Evolutionary conservation across 2,797 vertebrate species (phyloP).

Genomic region (Sphaeramia orbicularis): DNA sequence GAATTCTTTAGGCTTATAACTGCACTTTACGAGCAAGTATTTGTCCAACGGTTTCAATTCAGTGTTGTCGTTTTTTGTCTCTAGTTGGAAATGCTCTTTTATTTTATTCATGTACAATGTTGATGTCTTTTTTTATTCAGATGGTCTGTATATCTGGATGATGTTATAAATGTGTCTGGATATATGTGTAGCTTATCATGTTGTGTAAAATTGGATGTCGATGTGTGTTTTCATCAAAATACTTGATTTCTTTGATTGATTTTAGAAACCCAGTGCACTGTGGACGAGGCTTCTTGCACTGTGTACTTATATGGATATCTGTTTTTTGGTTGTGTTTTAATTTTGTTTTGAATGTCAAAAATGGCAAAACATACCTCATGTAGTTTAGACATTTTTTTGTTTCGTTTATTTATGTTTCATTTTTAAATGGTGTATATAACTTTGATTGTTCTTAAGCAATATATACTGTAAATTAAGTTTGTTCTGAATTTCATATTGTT

Average conservation of each 20-base stretch:
- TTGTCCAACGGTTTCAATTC: conserved; percentile 53
- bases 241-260: conserved; percentile 31
- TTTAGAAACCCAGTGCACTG: conserved; percentile 42
- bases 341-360: conserved; percentile 74
- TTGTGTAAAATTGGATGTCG: conserved; percentile 49
- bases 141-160: conserved; percentile 53
- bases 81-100: conserved; percentile 52
- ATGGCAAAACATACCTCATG: conserved; percentile 86
- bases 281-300: conserved; percentile 50
- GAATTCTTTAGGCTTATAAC: conserved; percentile 81
- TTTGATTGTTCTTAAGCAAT: conserved; percentile 86
- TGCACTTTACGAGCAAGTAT: conserved; percentile 86
- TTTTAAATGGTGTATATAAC: conserved; percentile 71
- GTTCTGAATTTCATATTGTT: conserved; percentile 74
- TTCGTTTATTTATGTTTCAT: conserved; percentile 59
- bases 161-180: conserved; percentile 54
- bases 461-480: conserved; percentile 79
- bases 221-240: conserved; percentile 48
- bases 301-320: conserved; percentile 38
- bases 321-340: conserved; percentile 41
- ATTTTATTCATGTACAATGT: conserved; percentile 42
- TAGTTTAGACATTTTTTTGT: conserved; percentile 76
- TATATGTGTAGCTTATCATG: conserved; percentile 72
- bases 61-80: conserved; percentile 43
- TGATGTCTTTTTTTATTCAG: conserved; percentile 48